phyloP scores from a whole-genome alignment of 1,140 invertebrate species.

The Ladona fulva region DNA sequence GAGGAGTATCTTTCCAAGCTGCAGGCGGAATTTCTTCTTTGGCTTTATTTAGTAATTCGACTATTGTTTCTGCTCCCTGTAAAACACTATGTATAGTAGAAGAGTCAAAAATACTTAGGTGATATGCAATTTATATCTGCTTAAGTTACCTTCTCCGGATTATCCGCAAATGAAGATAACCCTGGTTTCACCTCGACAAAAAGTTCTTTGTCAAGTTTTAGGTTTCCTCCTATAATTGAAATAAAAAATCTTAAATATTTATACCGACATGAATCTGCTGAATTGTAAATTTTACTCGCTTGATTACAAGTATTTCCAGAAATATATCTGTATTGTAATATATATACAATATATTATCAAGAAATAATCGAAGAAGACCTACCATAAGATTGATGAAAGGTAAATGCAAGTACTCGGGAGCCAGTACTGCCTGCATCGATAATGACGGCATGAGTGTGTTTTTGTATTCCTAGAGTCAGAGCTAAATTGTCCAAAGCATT shows the following conservation, averaged over 20 bases:
- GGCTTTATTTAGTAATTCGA: conserved; percentile 63
- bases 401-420: conserved; percentile 80
- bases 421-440: conserved; percentile 96
- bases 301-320: conserved; percentile 15
- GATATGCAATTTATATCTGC: conserved; percentile 16
- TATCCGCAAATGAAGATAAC: conserved; percentile 73
- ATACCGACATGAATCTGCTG: neutral
- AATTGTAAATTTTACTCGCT: too few relatives aligned
- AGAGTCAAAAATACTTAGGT: neutral
- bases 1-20: conserved; percentile 61
- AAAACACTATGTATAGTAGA: conserved; percentile 18
- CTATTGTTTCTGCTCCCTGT: conserved; percentile 61
- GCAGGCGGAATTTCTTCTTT: conserved; percentile 62
- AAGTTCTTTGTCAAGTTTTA: conserved; percentile 68
- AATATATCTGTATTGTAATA: neutral
- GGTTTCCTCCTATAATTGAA: conserved; percentile 43
- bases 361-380: conserved; percentile 32
- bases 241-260: neutral
- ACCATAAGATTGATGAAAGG: conserved; percentile 65
- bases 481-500: conserved; percentile 48
- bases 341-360: too few relatives aligned
- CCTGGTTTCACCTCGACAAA: conserved; percentile 81
- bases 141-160: conserved; percentile 55
- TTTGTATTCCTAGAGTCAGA: conserved; percentile 55
- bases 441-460: conserved; percentile 78